Percentiles rank a stretch among this genome's conserved stretches.
phyloP scores from a whole-genome alignment of 2,113 vertebrate genomes.

The Myrmecophaga tridactyla region DNA sequence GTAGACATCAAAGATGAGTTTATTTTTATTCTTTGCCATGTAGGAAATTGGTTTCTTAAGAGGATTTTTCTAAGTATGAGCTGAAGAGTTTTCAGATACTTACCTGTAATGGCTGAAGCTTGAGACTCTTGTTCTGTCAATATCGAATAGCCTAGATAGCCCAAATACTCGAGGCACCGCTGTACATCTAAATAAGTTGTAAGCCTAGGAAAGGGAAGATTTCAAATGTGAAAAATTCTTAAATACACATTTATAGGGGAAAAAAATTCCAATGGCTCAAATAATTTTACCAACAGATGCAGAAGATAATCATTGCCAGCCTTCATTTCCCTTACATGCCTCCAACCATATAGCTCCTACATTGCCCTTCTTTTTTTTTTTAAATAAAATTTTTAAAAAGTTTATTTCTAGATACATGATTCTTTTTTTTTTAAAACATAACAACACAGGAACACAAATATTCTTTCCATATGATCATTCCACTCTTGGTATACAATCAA shows the following conservation, averaged over 20 bases:
- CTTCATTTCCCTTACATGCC: not conserved
- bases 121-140: conserved; percentile 98
- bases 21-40: conserved; percentile 32
- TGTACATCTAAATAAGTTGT: conserved; percentile 98
- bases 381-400: too few species aligned
- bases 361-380: not conserved
- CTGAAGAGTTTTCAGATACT: not conserved
- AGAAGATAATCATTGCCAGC: not conserved
- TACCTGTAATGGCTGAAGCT: conserved; percentile 95
- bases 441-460: too few species aligned
- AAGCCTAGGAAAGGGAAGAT: conserved; percentile 83
- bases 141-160: conserved; percentile 97
- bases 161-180: conserved; percentile 96
- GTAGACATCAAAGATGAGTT: not conserved
- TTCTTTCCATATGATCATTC: too few species aligned
- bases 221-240: conserved; percentile 44
- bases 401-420: too few species aligned
- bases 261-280: not conserved
- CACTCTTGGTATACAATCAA: too few species aligned
- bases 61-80: not conserved
- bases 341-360: not conserved
- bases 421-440: too few species aligned
- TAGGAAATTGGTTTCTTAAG: not conserved
- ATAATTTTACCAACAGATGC: not conserved
- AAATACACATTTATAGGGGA: not conserved